These are phyloP conservation scores for Dipodomys spectabilis DNA, from an alignment of 2,113 vertebrate genomes.

Conservation along the genomic window DNA sequence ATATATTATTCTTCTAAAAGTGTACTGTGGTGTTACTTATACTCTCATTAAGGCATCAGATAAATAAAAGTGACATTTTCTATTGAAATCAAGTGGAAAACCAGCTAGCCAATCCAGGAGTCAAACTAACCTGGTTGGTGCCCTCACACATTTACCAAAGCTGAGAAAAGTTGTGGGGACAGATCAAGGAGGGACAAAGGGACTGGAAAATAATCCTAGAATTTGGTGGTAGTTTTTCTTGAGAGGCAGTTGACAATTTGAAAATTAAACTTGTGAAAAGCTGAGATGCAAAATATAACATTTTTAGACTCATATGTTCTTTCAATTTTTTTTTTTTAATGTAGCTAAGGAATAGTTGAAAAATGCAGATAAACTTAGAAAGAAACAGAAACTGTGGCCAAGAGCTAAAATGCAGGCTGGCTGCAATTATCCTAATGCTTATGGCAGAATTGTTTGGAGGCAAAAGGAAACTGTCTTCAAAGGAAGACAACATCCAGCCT, in stretches of 20 bases:
- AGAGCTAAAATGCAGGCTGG: neutral
- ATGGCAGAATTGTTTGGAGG: neutral
- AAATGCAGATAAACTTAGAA: no score
- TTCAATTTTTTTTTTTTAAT: neutral
- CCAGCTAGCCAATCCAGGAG: neutral
- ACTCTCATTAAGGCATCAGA: neutral
- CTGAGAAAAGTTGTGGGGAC: neutral
- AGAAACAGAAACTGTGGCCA: neutral
- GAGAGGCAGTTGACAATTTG: neutral
- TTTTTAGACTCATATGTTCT: neutral
- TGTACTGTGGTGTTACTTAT: no score
- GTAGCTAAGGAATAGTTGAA: neutral
- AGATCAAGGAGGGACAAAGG: neutral
- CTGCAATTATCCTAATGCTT: neutral
- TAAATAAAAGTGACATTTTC: neutral
- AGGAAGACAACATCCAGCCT: neutral
- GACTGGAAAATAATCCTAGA: neutral
- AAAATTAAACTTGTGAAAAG: neutral
- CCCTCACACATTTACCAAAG: neutral
- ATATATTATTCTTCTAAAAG: no score
- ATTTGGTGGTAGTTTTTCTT: neutral
- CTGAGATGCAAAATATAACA: no score
- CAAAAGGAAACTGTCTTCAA: neutral
- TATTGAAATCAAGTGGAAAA: neutral
- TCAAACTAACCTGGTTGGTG: neutral